Conservation (phyloP, 2,797 vertebrate species). For the Melopsittacus undulatus region DNA sequence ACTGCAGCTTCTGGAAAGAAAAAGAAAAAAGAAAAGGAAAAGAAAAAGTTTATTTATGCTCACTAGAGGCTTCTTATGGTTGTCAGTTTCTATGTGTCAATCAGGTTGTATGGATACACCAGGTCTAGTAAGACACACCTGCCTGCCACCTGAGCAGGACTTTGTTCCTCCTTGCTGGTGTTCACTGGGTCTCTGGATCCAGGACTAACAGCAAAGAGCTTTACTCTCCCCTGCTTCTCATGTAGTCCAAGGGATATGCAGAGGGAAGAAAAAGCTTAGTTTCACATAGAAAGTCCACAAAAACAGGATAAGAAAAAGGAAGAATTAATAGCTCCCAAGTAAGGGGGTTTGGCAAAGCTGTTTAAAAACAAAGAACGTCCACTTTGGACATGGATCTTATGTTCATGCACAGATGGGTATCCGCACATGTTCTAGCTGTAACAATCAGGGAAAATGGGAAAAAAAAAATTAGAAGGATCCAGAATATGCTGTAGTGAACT, state of each 20-base stretch:
- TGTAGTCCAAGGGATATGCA: not conserved
- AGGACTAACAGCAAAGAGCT: not conserved
- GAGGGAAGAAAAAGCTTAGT: not conserved
- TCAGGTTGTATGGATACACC: not conserved
- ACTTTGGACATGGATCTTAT: not conserved
- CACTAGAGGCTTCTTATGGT: not conserved
- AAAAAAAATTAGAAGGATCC: not conserved
- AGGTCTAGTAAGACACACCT: not conserved
- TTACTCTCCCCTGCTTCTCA: not conserved
- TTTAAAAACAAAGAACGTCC: not conserved
- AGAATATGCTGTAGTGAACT: not conserved
- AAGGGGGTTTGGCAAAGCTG: not conserved
- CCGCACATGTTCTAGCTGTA: fast-evolving
- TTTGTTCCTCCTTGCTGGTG: not conserved
- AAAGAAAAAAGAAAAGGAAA: not conserved
- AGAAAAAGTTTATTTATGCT: not conserved
- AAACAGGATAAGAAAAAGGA: not conserved
- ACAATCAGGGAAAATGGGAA: not conserved
- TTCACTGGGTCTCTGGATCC: not conserved
- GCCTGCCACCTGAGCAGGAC: not conserved
- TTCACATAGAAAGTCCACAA: not conserved
- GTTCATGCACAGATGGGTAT: not conserved
- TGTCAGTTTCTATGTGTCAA: not conserved
- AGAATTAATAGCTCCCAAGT: not conserved
- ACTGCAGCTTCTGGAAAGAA: not conserved